Base-by-base conservation (phyloP, 2,113 vertebrate genomes). In the Rhinolophus sinicus region DNA sequence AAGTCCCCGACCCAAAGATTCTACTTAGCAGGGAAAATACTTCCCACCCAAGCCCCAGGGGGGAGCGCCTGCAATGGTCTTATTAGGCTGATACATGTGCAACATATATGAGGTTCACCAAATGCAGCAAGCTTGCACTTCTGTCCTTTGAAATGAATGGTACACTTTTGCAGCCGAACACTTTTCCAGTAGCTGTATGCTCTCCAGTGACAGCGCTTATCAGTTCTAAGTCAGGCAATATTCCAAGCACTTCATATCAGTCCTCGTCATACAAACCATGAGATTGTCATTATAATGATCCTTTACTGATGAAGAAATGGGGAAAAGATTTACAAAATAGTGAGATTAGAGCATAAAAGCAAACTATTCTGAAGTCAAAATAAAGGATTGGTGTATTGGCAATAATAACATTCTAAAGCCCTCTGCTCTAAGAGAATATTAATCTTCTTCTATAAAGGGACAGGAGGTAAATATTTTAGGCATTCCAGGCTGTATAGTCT, bases 341-440 rank as follows among this genome's bases (percentile, higher is more conserved):
- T 84, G 50, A 70, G 62, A 88, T 2, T 67, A 65, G 13, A 73
- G 8, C 33, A 86, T 67, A 65, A 40, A 85, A 62, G 16, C 26
- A 93, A 76, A 86, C 72, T 65, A 67, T 30, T 93, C 54, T 67
- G 19, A 24, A 86, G 35, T 83, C 67, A 83, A 95, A 52, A 89
- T 89, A 89, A 82, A 96, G 30, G 9, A 73, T 8, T 84, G 28
- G 33, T 30, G 33, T n/a, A 80, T 82, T 64, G 90, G 58, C 35
- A 89, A 40, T 58, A 70, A 65, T 64, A 73, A 83, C 33, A 91
- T 83, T 80, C 50, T 90, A 91, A 81, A 85, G 28, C 9, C 21
- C 50, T 75, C 26, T 80, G 30, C 7, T 35, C 92, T 80, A 94
- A 93, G 33, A 52, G 12, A 16, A 80, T 44, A 91, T 81, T 21